Conservation (phyloP, 1,140 invertebrate genomes). For the Drosophila pectinifera region DNA sequence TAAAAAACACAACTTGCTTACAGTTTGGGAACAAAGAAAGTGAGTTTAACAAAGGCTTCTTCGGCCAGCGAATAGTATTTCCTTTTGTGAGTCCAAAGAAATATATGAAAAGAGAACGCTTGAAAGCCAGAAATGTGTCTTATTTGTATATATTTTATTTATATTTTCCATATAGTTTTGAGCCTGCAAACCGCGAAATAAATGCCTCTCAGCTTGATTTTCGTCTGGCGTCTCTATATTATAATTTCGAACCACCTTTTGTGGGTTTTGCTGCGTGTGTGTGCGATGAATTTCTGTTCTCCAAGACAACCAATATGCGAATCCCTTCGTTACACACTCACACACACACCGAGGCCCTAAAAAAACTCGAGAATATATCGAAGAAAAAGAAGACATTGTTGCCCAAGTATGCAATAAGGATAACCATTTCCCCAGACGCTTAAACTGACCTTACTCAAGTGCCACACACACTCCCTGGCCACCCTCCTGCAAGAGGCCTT, state of each 20-base stretch:
- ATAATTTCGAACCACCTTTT: neutral
- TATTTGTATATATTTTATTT: neutral
- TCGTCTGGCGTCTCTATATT: constrained; percentile 4
- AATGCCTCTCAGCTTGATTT: neutral
- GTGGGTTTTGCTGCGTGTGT: neutral
- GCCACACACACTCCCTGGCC: constrained; percentile 21
- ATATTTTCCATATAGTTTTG: neutral
- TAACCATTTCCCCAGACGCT: constrained; percentile 75
- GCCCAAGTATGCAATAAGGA: constrained; percentile 68
- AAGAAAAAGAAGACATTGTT: constrained; percentile 35
- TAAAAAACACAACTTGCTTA: neutral
- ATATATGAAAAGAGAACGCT: too few relatives aligned
- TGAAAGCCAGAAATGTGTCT: too few relatives aligned
- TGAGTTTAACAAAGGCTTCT: too few relatives aligned
- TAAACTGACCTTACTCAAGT: constrained; percentile 78
- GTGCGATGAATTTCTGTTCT: constrained; percentile 12
- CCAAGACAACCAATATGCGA: constrained; percentile 35
- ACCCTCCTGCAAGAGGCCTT: constrained; percentile 11
- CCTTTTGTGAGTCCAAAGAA: too few relatives aligned
- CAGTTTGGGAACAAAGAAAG: neutral
- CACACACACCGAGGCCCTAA: neutral
- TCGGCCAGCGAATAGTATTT: too few relatives aligned
- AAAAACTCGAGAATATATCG: neutral
- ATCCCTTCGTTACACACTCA: constrained; percentile 16
- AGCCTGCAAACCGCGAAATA: neutral